Percentiles rank a stretch among this genome's conserved stretches.
phyloP scores from a whole-genome alignment of 1,140 invertebrate genomes.

The Solenopsis fugax region DNA sequence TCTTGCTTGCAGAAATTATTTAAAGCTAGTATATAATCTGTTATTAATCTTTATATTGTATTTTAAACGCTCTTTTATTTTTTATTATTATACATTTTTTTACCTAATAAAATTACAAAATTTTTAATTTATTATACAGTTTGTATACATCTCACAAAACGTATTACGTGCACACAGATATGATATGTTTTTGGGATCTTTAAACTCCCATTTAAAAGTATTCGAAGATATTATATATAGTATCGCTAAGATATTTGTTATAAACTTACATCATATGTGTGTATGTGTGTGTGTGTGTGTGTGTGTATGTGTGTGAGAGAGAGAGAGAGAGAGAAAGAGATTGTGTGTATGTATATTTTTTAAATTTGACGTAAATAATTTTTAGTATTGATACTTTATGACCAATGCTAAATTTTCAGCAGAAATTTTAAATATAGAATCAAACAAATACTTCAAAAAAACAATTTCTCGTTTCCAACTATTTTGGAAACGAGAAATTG shows the following conservation, averaged over 20 bases:
- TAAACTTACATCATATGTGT: constrained; percentile 2
- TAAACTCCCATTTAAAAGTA: background rate
- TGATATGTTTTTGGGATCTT: background rate
- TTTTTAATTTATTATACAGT: background rate
- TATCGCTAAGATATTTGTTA: background rate
- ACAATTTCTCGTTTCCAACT: background rate
- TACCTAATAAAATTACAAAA: constrained; percentile 18
- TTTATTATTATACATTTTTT: background rate
- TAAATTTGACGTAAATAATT: constrained; percentile 11
- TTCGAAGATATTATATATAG: background rate
- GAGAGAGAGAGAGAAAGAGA: too few species aligned
- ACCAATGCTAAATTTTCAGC: background rate
- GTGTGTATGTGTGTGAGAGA: too few species aligned
- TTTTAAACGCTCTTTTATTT: background rate
- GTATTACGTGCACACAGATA: background rate
- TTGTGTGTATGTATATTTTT: background rate
- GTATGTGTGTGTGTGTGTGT: background rate
- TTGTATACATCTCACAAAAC: constrained; percentile 7
- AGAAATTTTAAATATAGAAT: background rate
- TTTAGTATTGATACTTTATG: background rate
- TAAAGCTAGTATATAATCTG: background rate
- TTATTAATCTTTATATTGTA: constrained; percentile 11
- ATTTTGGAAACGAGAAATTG: background rate
- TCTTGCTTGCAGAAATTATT: constrained; percentile 17
- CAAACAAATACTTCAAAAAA: background rate